Conservation (phyloP, 1,140 invertebrate species). For the Macrostomum lignano region DNA sequence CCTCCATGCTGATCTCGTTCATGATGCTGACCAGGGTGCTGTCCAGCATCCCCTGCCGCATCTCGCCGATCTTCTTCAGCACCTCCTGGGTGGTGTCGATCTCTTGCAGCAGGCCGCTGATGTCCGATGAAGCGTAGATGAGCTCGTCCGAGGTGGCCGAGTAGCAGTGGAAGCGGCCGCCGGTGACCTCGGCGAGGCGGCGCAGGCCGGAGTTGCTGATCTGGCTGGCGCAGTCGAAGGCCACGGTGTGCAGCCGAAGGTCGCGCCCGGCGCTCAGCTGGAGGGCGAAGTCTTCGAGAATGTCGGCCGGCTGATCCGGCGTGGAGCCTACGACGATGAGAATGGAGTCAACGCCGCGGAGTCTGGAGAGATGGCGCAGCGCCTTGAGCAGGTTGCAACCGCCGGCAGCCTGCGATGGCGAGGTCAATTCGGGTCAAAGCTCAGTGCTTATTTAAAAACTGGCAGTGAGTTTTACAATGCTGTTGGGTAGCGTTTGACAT, state of each 20-base stretch:
- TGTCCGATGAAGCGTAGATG: constrained; percentile 25
- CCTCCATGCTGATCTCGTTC: constrained; percentile 24
- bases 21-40: constrained; percentile 23
- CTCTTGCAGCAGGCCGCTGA: constrained; percentile 20
- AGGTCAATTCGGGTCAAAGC: no score
- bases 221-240: constrained; percentile 17
- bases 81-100: constrained; percentile 32
- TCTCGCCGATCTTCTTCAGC: constrained; percentile 52
- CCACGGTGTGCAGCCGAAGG: constrained; percentile 17
- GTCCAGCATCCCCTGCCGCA: constrained; percentile 25
- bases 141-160: constrained; percentile 19
- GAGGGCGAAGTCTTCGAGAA: constrained; percentile 21
- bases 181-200: constrained; percentile 18
- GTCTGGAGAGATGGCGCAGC: constrained; percentile 20
- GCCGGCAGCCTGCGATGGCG: constrained; percentile 13
- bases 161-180: constrained; percentile 25
- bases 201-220: constrained; percentile 14
- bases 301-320: constrained; percentile 21
- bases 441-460: no score
- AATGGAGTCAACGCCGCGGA: constrained; percentile 10
- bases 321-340: constrained; percentile 9
- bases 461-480: no score
- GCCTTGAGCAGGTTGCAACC: constrained; percentile 24
- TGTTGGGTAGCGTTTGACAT: no score
- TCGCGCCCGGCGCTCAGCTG: constrained; percentile 19